Percentiles rank a stretch among this genome's conserved stretches.
Evolutionary conservation across 2,113 vertebrate species (phyloP).

Genomic region (Malurus alboscapulatus): DNA sequence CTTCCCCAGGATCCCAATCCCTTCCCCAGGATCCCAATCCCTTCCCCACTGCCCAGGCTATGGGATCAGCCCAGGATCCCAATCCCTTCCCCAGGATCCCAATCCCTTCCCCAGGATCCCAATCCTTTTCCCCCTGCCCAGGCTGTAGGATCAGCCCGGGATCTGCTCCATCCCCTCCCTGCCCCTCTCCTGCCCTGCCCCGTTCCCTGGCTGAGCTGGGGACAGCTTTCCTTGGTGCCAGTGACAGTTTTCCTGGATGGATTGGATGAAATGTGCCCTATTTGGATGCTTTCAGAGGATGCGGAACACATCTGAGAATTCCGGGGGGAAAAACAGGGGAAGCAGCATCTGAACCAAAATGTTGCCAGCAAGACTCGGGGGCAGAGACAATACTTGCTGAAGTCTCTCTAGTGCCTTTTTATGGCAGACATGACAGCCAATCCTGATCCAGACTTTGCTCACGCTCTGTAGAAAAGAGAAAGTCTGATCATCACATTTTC

Average conservation of each 20-base stretch:
- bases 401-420: slow-evolving; percentile 81
- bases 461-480: slow-evolving; percentile 87
- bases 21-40: accelerated
- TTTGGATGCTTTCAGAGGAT: slow-evolving; percentile 40
- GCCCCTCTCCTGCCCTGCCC: background rate
- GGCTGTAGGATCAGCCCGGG: background rate
- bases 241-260: background rate
- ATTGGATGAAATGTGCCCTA: slow-evolving; percentile 39
- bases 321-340: slow-evolving; percentile 30
- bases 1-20: no score
- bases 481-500: slow-evolving; percentile 84
- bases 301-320: slow-evolving; percentile 12
- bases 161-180: background rate
- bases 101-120: no score
- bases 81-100: no score
- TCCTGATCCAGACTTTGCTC: slow-evolving; percentile 89
- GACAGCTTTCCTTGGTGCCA: background rate
- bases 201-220: background rate
- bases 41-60: no score
- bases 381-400: slow-evolving; percentile 83
- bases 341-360: slow-evolving; percentile 29
- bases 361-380: slow-evolving; percentile 64
- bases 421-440: slow-evolving; percentile 86
- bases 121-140: background rate
- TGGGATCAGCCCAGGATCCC: no score